Conservation (phyloP, 2,113 vertebrate species). For the Chrysemys picta region DNA sequence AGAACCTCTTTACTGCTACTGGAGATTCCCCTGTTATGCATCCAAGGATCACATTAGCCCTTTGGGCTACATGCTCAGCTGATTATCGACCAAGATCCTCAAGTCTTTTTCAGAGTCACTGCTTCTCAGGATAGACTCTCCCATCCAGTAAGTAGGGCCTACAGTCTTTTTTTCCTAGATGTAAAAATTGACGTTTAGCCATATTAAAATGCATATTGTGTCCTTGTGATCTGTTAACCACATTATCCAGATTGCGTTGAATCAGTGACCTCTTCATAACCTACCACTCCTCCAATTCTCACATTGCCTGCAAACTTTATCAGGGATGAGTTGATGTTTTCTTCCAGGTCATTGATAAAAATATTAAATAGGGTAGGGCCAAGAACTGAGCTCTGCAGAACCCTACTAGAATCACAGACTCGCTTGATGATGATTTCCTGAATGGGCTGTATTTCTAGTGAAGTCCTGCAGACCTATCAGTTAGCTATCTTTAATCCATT, state of each 20-base stretch:
- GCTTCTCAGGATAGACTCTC: no score
- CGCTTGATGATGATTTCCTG: neutral
- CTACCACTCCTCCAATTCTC: neutral
- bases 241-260: neutral
- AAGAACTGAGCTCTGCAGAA: neutral
- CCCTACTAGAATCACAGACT: neutral
- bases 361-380: neutral
- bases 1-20: no score
- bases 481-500: neutral
- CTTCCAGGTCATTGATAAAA: neutral
- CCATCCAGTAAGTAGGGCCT: no score
- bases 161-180: no score
- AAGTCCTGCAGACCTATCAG: neutral
- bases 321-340: neutral
- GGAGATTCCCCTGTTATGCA: no score
- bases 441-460: neutral
- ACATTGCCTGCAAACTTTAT: neutral
- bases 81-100: no score
- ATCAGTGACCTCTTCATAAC: neutral
- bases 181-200: no score
- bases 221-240: no score
- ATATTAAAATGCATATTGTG: no score
- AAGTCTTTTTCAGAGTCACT: no score
- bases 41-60: no score
- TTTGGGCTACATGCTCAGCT: no score